Evolutionary conservation across 2,888 invertebrate species (phyloP).

Genomic region (Ecdyonurus torrentis): DNA sequence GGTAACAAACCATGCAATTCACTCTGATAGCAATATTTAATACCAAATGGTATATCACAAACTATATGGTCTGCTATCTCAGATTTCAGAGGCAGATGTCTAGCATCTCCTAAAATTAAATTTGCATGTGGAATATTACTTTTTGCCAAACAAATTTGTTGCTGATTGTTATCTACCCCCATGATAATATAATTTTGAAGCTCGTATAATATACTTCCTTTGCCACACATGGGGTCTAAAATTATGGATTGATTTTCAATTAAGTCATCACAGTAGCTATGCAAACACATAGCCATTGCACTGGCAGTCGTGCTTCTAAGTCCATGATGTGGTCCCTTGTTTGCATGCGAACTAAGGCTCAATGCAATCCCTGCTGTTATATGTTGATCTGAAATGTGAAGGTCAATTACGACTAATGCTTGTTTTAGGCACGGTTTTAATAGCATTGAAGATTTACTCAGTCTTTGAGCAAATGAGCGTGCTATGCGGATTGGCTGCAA

Average conservation of each 20-base stretch:
- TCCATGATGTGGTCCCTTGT: neutral
- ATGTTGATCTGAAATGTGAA: neutral
- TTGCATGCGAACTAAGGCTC: neutral
- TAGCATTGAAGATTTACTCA: neutral
- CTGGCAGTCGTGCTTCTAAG: neutral
- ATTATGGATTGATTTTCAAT: neutral
- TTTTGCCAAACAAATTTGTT: neutral
- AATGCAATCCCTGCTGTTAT: neutral
- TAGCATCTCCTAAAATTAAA: neutral
- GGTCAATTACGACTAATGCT: neutral
- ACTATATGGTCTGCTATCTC: neutral
- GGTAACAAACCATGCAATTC: neutral
- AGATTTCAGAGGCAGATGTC: neutral
- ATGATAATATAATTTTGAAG: neutral
- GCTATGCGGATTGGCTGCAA: neutral
- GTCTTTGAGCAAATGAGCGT: neutral
- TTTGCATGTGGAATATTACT: neutral
- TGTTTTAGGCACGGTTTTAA: neutral
- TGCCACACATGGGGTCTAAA: constrained; percentile 1
- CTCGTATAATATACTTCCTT: neutral
- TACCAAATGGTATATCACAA: neutral
- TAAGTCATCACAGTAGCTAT: neutral
- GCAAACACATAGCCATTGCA: neutral
- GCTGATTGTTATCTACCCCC: neutral
- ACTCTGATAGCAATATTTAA: neutral